Conservation (phyloP, 2,113 vertebrate species). For the Vulpes vulpes region DNA sequence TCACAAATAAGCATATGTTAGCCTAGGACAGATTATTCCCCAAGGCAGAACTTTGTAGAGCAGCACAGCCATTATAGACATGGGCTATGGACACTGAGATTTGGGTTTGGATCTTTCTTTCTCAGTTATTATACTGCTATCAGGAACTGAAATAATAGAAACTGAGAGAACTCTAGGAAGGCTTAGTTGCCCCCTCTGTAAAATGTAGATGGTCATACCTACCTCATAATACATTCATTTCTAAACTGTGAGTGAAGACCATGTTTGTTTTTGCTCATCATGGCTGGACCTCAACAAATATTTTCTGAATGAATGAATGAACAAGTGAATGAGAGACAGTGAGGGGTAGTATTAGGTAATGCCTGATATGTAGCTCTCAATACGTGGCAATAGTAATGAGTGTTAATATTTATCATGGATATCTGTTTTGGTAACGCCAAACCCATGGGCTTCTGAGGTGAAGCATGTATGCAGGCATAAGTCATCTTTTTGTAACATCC, state of each 20-base stretch:
- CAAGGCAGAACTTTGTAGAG: neutral
- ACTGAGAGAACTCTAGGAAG: neutral
- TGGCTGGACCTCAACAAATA: neutral
- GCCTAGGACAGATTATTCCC: neutral
- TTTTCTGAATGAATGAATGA: slow-evolving; percentile 23
- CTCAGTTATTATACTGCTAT: neutral
- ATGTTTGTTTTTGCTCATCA: neutral
- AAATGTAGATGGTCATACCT: neutral
- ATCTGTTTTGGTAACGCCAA: neutral
- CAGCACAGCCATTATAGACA: neutral
- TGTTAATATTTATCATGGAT: neutral
- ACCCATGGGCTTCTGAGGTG: neutral
- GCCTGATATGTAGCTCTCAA: neutral
- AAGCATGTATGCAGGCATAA: neutral
- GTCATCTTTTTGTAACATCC: neutral
- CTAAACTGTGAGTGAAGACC: neutral
- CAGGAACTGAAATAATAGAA: neutral
- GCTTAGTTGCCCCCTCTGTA: neutral
- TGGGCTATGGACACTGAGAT: neutral
- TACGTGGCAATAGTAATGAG: neutral
- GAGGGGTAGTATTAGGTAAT: neutral
- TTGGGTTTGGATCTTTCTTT: neutral
- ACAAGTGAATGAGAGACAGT: neutral
- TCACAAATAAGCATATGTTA: neutral
- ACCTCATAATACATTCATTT: neutral